Base-by-base conservation (phyloP, 2,888 invertebrate genomes). In the Bedellia somnulentella region DNA sequence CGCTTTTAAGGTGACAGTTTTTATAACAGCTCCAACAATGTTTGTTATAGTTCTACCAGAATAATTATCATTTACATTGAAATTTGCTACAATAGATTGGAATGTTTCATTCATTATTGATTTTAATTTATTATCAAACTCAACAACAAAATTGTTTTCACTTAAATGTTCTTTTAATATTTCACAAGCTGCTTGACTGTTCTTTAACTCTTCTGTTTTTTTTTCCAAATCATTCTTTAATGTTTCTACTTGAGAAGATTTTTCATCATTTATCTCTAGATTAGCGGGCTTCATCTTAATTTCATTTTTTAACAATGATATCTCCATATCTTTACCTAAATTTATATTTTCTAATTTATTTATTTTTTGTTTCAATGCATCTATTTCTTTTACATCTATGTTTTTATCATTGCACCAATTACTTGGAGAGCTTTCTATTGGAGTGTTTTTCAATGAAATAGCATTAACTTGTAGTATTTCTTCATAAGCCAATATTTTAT, bases 91-190 rank as follows among this genome's bases (percentile, higher is more conserved):
- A 38, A 73, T 49, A 8, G 55, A 48, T 45, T 54, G 62, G 39
- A 54, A 73, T 44, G 63, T 63, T 34, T 58, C 49, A 52, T 73
- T 73, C 66, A 73, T 73, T 28, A 71, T 52, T 37, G 42, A 43
- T 47, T 73, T 73, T 5, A 62, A 36, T 43, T 47, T 55, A 5
- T 17, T 10, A 24, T 27, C 23, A 14, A 24, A 18, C n/a, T 29
- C 23, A 8, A 8, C 14, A 10, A 4, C 14, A 8, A 47, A 25
- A 35, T 41, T 40, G 29, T 32, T 38, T 37, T 35, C 33, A 27
- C 34, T 29, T 30, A 38, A 35, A 33, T 27, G 31, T 30, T 25
- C 34, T 23, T 40, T 47, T 35, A 43, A 44, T 30, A 47, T 30
- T 37, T 46, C 42, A 30, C 35, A 14, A 9, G 4, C n/a, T 13